Evolutionary conservation across 2,888 invertebrate genomes (phyloP).

Genomic region (Eudasyphora cyanicolor): DNA sequence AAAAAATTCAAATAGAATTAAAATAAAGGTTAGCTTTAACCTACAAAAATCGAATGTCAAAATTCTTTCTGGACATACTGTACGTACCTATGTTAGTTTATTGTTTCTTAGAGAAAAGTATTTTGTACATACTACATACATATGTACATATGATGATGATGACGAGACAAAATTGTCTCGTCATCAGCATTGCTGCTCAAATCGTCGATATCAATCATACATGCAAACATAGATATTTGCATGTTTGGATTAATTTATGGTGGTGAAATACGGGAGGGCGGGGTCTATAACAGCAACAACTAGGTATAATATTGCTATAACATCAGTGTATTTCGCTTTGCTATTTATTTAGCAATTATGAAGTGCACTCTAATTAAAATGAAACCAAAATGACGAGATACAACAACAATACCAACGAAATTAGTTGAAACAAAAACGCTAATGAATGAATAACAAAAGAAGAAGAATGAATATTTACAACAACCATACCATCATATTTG

Average conservation of each 20-base stretch:
- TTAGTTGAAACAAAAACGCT: conserved; percentile 30
- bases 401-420: conserved; percentile 35
- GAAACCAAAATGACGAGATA: conserved; percentile 56
- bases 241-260: too few species aligned
- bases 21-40: too few species aligned
- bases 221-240: conserved; percentile 1
- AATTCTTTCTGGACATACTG: too few species aligned
- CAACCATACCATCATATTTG: neutral
- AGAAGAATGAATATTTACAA: conserved; percentile 36
- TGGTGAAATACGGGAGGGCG: too few species aligned
- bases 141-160: too few species aligned
- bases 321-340: conserved; percentile 23
- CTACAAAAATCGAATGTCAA: too few species aligned
- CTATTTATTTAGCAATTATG: conserved; percentile 76
- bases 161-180: too few species aligned
- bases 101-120: too few species aligned
- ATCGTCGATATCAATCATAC: neutral
- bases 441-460: conserved; percentile 54
- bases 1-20: too few species aligned
- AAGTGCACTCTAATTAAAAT: conserved; percentile 78
- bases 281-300: too few species aligned
- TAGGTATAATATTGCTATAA: neutral
- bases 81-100: too few species aligned
- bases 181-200: conserved; percentile 13
- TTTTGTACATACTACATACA: too few species aligned